Conservation (phyloP, 2,113 vertebrate genomes). For the Lathamus discolor region DNA sequence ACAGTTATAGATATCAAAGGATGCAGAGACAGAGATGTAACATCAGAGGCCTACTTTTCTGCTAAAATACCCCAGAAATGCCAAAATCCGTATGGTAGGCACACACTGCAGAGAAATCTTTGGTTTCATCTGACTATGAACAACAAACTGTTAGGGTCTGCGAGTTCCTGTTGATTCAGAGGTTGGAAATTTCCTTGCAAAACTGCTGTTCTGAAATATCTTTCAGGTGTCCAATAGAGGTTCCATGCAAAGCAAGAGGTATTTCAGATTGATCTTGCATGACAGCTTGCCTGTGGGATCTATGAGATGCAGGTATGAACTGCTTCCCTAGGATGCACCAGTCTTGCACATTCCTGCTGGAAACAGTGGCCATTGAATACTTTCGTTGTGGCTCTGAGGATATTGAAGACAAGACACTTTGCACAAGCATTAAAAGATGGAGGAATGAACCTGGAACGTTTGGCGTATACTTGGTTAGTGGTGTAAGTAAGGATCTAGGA, state of each 20-base stretch:
- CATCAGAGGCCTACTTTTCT: not conserved
- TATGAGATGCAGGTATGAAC: not conserved
- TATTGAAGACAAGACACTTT: not conserved
- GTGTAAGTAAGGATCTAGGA: not conserved
- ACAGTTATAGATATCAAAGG: not conserved
- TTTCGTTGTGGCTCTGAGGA: not conserved
- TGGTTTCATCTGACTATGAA: not conserved
- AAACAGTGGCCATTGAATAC: not conserved
- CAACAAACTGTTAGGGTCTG: not conserved
- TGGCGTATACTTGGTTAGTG: not conserved
- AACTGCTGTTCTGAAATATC: not conserved
- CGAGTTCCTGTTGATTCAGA: not conserved
- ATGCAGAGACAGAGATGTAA: not conserved
- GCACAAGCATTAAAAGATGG: not conserved
- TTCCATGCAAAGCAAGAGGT: not conserved
- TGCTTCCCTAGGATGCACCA: not conserved
- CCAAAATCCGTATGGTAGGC: not conserved
- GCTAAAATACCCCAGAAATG: constrained; percentile 10
- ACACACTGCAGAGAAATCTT: not conserved
- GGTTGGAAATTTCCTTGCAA: not conserved
- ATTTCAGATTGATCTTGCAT: not conserved
- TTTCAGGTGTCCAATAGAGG: not conserved
- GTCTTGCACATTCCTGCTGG: not conserved
- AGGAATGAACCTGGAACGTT: not conserved
- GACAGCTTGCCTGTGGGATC: not conserved